phyloP scores from a whole-genome alignment of 1,140 invertebrate genomes.

The Lethocerus indicus region DNA sequence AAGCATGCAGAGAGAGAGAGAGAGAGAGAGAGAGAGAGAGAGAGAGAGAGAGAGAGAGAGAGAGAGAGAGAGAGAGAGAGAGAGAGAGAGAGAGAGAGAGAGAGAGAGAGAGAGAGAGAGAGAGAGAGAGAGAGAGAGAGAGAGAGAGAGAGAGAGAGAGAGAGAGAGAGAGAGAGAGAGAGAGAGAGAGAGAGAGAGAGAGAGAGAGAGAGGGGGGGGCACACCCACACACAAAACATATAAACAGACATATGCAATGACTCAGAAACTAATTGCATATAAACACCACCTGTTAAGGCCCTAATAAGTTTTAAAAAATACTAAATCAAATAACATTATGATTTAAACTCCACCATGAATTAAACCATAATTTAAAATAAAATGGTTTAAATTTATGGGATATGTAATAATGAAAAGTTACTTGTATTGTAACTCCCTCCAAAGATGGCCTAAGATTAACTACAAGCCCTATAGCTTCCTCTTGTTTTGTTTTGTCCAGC shows the following conservation, averaged over 20 bases:
- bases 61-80: conserved; percentile 8
- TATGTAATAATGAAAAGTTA: conserved; percentile 20
- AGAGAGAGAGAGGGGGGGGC: conserved; percentile 3
- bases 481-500: conserved; percentile 38
- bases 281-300: too few species aligned
- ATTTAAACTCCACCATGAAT: too few species aligned
- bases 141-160: conserved; percentile 8
- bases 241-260: too few species aligned
- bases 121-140: conserved; percentile 8
- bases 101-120: conserved; percentile 8
- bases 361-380: too few species aligned
- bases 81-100: conserved; percentile 8
- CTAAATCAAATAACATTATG: too few species aligned
- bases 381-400: neutral
- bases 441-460: conserved; percentile 36
- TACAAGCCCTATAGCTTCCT: conserved; percentile 40
- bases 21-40: conserved; percentile 8
- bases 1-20: conserved; percentile 1
- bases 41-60: conserved; percentile 8
- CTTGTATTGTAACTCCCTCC: conserved; percentile 37
- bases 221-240: too few species aligned
- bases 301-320: too few species aligned
- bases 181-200: conserved; percentile 6
- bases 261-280: too few species aligned
- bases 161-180: conserved; percentile 8